Conservation (phyloP, 1,140 invertebrate species). For the Theocolax elegans region DNA sequence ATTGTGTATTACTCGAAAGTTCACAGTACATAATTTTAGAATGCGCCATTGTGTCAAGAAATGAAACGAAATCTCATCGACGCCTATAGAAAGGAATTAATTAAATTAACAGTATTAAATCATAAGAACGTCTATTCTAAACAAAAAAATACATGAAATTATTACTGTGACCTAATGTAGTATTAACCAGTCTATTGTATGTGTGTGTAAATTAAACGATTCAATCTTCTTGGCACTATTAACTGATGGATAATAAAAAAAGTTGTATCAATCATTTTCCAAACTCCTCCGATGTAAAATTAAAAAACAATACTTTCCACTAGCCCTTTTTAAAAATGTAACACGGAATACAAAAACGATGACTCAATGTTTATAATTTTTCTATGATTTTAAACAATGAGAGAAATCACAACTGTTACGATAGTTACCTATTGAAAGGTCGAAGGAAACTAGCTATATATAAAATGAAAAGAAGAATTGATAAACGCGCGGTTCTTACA, state of each 20-base stretch:
- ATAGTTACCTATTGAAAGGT: background rate
- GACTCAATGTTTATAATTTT: too few species aligned
- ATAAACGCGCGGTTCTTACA: slow-evolving; percentile 22
- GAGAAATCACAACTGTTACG: background rate
- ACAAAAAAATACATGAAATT: slow-evolving; percentile 19
- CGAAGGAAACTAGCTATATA: background rate
- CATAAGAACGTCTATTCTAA: slow-evolving; percentile 3
- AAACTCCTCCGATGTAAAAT: background rate
- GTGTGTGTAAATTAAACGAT: slow-evolving; percentile 18
- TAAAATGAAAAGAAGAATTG: background rate
- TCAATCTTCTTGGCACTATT: slow-evolving; percentile 25
- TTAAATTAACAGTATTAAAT: slow-evolving; percentile 27
- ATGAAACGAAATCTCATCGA: background rate
- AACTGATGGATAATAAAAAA: background rate
- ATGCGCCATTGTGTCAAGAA: too few species aligned
- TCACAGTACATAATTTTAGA: slow-evolving; percentile 34
- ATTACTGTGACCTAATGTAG: slow-evolving; percentile 37
- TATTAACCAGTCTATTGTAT: slow-evolving; percentile 24
- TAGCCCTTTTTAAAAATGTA: too few species aligned
- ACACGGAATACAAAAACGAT: too few species aligned
- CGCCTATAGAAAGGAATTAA: background rate
- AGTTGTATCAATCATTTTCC: background rate
- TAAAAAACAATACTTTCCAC: too few species aligned
- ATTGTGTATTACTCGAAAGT: slow-evolving; percentile 26
- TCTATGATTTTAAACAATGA: too few species aligned